phyloP scores from a whole-genome alignment of 1,140 invertebrate genomes.

The Planococcus citri region DNA sequence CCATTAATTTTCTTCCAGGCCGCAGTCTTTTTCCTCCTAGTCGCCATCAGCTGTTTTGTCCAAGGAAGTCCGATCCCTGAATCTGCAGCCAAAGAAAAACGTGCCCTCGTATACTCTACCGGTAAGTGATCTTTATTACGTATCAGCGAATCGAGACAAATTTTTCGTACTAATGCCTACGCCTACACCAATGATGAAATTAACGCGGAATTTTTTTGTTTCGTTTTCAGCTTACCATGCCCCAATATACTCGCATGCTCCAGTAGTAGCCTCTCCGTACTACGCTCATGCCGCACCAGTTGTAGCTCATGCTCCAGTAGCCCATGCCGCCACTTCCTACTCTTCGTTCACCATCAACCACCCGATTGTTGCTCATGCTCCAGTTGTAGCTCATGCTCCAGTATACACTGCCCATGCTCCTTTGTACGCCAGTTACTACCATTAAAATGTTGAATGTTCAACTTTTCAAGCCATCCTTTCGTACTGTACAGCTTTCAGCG shows the following conservation, averaged over 20 bases:
- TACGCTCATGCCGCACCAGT: not conserved
- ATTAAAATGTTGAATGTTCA: not conserved
- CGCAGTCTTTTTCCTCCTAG: not conserved
- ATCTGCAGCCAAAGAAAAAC: constrained; percentile 4
- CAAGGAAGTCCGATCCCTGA: not conserved
- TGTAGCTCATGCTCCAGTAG: constrained; percentile 9
- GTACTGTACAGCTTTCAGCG: not conserved
- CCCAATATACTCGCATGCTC: constrained; percentile 1
- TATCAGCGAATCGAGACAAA: not conserved
- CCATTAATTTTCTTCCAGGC: not conserved
- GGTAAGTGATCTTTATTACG: not conserved
- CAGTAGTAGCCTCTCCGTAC: not conserved
- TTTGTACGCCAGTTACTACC: not conserved
- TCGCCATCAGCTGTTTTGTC: not conserved
- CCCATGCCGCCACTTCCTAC: constrained; percentile 2
- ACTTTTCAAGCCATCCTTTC: no score
- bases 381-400: constrained; percentile 10
- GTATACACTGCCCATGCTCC: constrained; percentile 9
- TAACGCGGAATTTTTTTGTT: no score
- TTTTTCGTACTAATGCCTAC: not conserved
- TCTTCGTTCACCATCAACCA: constrained; percentile 12
- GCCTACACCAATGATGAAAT: no score
- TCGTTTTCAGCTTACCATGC: not conserved
- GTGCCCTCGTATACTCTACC: not conserved
- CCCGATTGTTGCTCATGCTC: not conserved